These are phyloP conservation scores for Sarcophaga subvicina DNA, from an alignment of 2,888 invertebrate species.

Conservation along the genomic window DNA sequence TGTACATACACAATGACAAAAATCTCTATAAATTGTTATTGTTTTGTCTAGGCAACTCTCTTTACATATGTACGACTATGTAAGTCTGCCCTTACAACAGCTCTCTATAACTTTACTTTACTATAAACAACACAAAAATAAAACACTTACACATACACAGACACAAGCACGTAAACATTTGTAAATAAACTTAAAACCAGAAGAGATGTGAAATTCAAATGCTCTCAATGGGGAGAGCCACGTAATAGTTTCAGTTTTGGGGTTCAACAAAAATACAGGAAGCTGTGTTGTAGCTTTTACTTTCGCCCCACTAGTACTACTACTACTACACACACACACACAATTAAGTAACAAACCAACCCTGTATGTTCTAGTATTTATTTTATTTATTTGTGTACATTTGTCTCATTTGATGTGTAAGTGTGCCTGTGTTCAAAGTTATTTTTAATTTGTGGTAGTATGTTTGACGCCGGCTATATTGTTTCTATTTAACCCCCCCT, in stretches of 20 bases:
- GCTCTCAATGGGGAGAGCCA: not conserved
- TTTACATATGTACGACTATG: too few relatives aligned
- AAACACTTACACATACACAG: not conserved
- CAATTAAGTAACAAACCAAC: not conserved
- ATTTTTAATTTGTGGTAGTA: conserved; percentile 23
- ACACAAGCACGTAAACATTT: not conserved
- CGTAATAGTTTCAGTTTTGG: not conserved
- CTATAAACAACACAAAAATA: too few relatives aligned
- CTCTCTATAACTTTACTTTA: not conserved
- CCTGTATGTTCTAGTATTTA: not conserved
- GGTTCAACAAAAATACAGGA: conserved; percentile 21
- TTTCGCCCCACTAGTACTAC: not conserved
- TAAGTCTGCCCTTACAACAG: too few relatives aligned
- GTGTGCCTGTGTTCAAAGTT: not conserved
- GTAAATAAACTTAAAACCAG: not conserved
- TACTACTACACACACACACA: not conserved
- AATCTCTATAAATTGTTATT: too few relatives aligned
- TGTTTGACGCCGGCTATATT: conserved; percentile 50
- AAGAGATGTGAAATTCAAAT: not conserved
- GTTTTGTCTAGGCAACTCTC: too few relatives aligned
- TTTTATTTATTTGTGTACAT: not conserved
- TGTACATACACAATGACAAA: too few relatives aligned
- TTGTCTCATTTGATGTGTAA: not conserved
- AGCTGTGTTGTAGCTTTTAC: conserved; percentile 37
- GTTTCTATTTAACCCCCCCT: not conserved